Percentiles rank a stretch among this genome's conserved stretches.
phyloP scores from a whole-genome alignment of 2,888 invertebrate genomes.

The Drosophila stalkeri region DNA sequence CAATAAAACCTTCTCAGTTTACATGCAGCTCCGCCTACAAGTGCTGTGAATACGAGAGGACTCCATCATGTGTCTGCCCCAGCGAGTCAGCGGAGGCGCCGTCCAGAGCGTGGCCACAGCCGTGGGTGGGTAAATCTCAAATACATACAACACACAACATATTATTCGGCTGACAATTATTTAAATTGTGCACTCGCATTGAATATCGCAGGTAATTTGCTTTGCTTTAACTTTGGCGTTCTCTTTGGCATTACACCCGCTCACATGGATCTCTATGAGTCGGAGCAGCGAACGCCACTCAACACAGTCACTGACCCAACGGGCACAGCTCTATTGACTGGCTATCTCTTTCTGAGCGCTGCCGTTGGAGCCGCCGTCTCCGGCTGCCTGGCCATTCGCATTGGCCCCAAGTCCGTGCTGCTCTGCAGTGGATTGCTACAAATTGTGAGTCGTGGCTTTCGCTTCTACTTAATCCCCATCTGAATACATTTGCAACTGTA shows the following conservation, averaged over 20 bases:
- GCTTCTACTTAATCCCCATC: no score
- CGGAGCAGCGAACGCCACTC: constrained; percentile 67
- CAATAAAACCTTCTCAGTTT: constrained; percentile 58
- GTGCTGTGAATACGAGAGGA: background rate
- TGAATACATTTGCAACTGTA: no score
- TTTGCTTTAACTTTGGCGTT: constrained; percentile 83
- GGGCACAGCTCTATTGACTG: constrained; percentile 73
- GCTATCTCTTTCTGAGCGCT: constrained; percentile 78
- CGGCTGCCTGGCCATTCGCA: constrained; percentile 71
- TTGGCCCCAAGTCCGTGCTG: constrained; percentile 79
- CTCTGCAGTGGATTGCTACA: constrained; percentile 80
- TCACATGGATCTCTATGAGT: constrained; percentile 76
- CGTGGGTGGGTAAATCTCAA: constrained; percentile 55
- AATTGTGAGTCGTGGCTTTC: constrained; percentile 69
- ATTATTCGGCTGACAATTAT: background rate
- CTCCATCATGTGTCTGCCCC: constrained; percentile 75
- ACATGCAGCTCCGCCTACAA: constrained; percentile 26
- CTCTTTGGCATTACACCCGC: constrained; percentile 83
- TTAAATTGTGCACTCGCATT: background rate
- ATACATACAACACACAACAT: background rate
- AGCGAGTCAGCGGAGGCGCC: constrained; percentile 60
- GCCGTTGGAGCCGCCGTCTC: constrained; percentile 74
- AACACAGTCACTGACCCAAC: constrained; percentile 62
- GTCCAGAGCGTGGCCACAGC: constrained; percentile 71
- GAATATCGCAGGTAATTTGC: constrained; percentile 66